A percentile compares a stretch with the other conserved stretches of the same genome.
phyloP scores from a whole-genome alignment of 2,113 vertebrate genomes.

The Siniperca knerii region DNA sequence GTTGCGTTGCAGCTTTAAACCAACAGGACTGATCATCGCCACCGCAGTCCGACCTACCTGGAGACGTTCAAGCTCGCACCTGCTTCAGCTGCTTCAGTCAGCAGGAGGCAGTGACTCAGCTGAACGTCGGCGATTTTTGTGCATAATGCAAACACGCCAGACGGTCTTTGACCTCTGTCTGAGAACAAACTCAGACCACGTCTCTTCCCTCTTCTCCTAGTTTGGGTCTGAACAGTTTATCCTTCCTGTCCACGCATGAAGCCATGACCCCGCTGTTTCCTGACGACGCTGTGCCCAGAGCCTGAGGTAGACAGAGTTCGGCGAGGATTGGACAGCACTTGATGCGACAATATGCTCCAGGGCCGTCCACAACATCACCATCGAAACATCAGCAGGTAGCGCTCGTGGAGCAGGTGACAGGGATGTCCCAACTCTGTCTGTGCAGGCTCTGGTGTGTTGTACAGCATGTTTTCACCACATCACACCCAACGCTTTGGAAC shows the following conservation, averaged over 20 bases:
- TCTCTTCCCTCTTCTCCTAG: constrained; percentile 20
- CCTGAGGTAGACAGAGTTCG: constrained; percentile 17
- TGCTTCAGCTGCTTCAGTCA: constrained; percentile 6
- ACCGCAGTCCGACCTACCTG: constrained; percentile 1
- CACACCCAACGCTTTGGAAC: constrained; percentile 26
- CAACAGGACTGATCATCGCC: background rate
- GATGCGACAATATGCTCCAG: background rate
- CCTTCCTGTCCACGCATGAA: constrained; percentile 66
- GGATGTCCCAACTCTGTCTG: constrained; percentile 17
- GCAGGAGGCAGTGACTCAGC: constrained; percentile 30
- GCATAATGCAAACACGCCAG: constrained; percentile 23
- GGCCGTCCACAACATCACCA: background rate
- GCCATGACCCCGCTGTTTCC: constrained; percentile 45
- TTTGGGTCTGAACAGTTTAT: constrained; percentile 37
- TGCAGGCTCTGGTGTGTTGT: constrained; percentile 27
- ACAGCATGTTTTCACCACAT: constrained; percentile 32
- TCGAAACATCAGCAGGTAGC: background rate
- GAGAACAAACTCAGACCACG: constrained; percentile 27
- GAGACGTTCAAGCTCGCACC: constrained; percentile 21
- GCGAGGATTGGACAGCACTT: background rate
- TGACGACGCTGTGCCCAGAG: constrained; percentile 27
- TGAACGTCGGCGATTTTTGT: constrained; percentile 4
- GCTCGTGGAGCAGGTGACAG: background rate
- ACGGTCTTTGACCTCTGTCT: constrained; percentile 17
- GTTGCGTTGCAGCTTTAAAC: constrained; percentile 31